Conservation (phyloP, 2,797 vertebrate species). For the Cynodonichthys magdalenae region DNA sequence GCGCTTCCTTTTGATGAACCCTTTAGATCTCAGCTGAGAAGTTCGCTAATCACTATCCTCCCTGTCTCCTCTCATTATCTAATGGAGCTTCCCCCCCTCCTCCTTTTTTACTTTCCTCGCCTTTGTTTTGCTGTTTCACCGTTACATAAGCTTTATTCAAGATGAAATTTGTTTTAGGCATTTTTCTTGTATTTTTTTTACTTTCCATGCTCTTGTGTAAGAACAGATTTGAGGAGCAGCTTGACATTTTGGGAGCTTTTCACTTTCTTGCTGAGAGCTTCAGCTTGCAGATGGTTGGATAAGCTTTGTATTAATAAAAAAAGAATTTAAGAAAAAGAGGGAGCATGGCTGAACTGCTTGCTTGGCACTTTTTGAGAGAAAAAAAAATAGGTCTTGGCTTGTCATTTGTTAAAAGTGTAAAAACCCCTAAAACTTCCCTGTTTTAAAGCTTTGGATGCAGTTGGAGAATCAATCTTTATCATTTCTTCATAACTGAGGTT, state of each 20-base stretch:
- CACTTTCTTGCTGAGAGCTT: neutral
- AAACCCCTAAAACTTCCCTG: no score
- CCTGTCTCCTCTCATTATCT: neutral
- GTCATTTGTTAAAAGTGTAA: neutral
- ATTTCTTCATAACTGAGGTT: neutral
- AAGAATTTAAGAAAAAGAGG: neutral
- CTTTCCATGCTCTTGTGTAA: neutral
- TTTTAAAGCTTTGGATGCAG: no score
- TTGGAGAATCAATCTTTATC: neutral
- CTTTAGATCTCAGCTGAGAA: conserved; percentile 21
- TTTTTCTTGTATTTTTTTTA: neutral
- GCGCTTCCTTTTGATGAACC: conserved; percentile 17
- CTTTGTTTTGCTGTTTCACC: neutral
- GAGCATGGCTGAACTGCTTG: neutral
- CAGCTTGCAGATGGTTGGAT: neutral
- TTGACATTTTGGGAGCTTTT: conserved; percentile 10
- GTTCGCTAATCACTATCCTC: conserved; percentile 1
- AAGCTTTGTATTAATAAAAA: neutral
- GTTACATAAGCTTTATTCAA: conserved; percentile 10
- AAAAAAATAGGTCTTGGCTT: neutral
- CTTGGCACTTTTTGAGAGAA: neutral
- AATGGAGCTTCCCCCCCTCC: neutral
- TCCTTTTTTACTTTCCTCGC: conserved; percentile 3
- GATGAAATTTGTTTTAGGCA: neutral
- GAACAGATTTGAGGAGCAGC: neutral